Base-by-base conservation (phyloP, 2,888 invertebrate genomes). In the Trissoscelio sp. region DNA sequence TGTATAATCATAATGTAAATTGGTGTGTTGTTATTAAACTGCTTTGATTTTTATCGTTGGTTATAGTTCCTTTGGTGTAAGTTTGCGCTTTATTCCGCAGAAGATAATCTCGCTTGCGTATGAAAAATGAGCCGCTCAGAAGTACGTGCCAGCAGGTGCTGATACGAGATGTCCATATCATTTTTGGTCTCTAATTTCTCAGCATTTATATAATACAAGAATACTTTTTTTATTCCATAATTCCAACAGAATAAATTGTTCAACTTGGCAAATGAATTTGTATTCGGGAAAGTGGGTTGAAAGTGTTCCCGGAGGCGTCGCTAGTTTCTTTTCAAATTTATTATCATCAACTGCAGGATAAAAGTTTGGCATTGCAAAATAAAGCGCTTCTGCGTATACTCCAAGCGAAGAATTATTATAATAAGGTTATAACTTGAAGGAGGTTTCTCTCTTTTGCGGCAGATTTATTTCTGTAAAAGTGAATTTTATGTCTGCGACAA, bases 311-410 rank as follows among this genome's bases (percentile, higher is more conserved):
- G 42, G n/a, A 31, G 34, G 34, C 53, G 18, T 48, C 37, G 69
- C 69, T 22, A 58, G 69, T 70, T 70, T 70, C 69, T 34, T 57
- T 46, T 58, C 46, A 58, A 70, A 57, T 70, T 70, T 57, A 69
- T 69, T 39, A 18, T 69, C 67, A 44, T 44, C 48, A 28, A 11
- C 24, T n/a, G 53, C 11, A 4, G 57, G n/a, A 57, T 57, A 57
- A 58, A 58, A 58, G 39, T 44, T 60, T 60, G 60, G 9, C 60
- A 14, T 58, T 42, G 58, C 58, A 34, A 42, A 60, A 60, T 31
- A 20, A 46, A 46, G 18, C 51, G 16, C 24, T 6, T 37, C 12
- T 57, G 20, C 7, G 7, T 1, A 4, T 16, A 12, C 22, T 11
- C 14, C 11, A 11, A 34, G 11, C 34, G 34, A 34, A 5, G 44